These are phyloP conservation scores for Gallinago jamesoni DNA, from an alignment of 2,113 vertebrate species.

Conservation along the genomic window DNA sequence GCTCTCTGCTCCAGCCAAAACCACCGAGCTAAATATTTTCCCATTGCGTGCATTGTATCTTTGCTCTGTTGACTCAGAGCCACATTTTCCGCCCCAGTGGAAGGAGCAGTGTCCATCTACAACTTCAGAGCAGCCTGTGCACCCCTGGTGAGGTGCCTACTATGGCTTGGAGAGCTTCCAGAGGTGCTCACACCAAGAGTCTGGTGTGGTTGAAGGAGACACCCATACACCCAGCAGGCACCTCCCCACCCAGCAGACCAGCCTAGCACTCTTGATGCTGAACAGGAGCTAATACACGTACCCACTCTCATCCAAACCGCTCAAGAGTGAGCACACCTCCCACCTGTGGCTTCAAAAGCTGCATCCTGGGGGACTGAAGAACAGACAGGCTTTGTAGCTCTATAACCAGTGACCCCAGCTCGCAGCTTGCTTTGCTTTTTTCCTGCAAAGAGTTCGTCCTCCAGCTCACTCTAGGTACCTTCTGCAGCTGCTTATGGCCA, in stretches of 20 bases:
- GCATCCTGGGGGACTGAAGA: neutral
- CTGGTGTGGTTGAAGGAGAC: neutral
- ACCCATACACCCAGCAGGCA: neutral
- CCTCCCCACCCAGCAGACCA: neutral
- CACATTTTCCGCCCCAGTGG: neutral
- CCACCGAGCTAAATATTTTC: neutral
- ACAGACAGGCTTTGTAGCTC: neutral
- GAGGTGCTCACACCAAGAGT: neutral
- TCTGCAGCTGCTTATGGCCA: neutral
- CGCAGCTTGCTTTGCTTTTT: neutral
- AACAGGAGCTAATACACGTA: neutral
- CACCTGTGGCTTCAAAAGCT: neutral
- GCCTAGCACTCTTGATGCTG: neutral
- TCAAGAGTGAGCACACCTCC: neutral
- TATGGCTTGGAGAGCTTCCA: neutral
- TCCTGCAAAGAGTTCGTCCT: neutral
- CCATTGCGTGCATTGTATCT: neutral
- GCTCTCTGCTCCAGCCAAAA: neutral
- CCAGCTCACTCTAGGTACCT: neutral
- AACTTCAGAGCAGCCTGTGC: neutral
- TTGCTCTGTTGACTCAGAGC: neutral
- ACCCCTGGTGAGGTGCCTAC: neutral
- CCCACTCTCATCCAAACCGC: neutral
- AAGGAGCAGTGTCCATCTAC: neutral
- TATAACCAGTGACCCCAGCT: neutral